These are phyloP conservation scores for Tachypleus tridentatus DNA, from an alignment of 1,140 invertebrate genomes.

Conservation along the genomic window DNA sequence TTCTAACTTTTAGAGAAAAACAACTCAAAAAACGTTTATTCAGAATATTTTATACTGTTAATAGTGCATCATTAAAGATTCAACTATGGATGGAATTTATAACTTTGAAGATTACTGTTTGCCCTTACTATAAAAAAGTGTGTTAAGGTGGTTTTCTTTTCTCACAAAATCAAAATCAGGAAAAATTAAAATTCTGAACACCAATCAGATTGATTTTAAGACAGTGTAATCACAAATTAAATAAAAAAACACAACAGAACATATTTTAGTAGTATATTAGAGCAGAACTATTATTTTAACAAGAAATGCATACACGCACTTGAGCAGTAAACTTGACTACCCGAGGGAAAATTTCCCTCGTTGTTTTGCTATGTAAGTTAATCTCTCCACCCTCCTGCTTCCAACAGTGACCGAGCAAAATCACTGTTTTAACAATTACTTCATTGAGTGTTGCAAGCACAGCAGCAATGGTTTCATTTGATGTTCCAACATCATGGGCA, in stretches of 20 bases:
- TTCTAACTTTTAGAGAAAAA: too few species aligned
- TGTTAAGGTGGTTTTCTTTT: too few species aligned
- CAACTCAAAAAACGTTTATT: too few species aligned
- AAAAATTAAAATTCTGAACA: too few species aligned
- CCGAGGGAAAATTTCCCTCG: constrained; percentile 70
- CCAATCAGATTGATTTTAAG: not conserved
- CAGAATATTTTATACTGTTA: too few species aligned
- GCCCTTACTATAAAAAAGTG: too few species aligned
- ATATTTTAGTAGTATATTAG: constrained; percentile 2
- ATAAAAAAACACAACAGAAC: constrained; percentile 2
- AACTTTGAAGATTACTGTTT: too few species aligned
- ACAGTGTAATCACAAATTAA: not conserved
- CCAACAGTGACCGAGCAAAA: constrained; percentile 81
- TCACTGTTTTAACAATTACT: constrained; percentile 94
- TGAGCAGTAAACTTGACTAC: constrained; percentile 95
- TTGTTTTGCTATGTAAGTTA: constrained; percentile 79
- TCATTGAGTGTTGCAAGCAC: constrained; percentile 95
- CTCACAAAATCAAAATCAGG: too few species aligned
- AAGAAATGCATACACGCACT: constrained; percentile 28
- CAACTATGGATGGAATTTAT: too few species aligned
- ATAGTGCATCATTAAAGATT: too few species aligned
- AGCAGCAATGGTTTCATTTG: constrained; percentile 94
- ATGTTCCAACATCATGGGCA: constrained; percentile 77
- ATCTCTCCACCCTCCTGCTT: constrained; percentile 78
- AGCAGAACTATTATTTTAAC: not conserved